phyloP scores from a whole-genome alignment of 2,888 invertebrate genomes.

The Stegophylla sp. region DNA sequence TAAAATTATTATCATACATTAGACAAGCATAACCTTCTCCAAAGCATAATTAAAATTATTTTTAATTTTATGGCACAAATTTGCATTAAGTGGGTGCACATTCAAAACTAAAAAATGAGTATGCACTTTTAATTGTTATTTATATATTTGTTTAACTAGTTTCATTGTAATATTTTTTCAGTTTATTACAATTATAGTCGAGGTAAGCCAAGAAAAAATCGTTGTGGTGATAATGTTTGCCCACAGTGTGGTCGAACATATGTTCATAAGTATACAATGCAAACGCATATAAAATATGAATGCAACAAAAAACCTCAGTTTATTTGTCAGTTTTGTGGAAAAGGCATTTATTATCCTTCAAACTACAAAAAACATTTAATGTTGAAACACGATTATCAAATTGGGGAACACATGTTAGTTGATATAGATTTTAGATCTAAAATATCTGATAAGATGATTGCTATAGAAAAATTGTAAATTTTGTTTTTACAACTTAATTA shows the following conservation, averaged over 20 bases:
- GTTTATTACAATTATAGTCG: constrained; percentile 1
- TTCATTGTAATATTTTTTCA: constrained; percentile 7
- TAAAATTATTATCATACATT: no score
- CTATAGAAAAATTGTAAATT: neutral
- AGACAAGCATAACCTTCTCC: no score
- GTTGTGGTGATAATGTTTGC: constrained; percentile 48
- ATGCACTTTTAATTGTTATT: neutral
- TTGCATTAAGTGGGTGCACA: neutral
- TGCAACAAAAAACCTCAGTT: constrained; percentile 66
- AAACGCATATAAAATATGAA: constrained; percentile 57
- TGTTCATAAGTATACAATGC: constrained; percentile 58
- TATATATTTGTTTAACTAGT: neutral
- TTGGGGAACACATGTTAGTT: neutral
- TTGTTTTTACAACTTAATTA: neutral
- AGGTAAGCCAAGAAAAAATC: constrained; percentile 31
- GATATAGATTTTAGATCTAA: neutral
- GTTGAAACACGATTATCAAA: constrained; percentile 5
- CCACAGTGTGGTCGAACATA: constrained; percentile 57
- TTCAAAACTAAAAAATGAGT: constrained; percentile 7
- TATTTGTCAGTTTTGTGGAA: constrained; percentile 69
- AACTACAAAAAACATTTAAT: constrained; percentile 54
- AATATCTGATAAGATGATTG: neutral
- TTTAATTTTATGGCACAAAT: constrained; percentile 20
- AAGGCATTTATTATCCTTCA: constrained; percentile 53
- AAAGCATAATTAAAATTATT: no score